Evolutionary conservation across 1,140 invertebrate species (phyloP), one percentile per base, ranked within the genome.

Genomic region (Drosophila sulfurigaster): DNA sequence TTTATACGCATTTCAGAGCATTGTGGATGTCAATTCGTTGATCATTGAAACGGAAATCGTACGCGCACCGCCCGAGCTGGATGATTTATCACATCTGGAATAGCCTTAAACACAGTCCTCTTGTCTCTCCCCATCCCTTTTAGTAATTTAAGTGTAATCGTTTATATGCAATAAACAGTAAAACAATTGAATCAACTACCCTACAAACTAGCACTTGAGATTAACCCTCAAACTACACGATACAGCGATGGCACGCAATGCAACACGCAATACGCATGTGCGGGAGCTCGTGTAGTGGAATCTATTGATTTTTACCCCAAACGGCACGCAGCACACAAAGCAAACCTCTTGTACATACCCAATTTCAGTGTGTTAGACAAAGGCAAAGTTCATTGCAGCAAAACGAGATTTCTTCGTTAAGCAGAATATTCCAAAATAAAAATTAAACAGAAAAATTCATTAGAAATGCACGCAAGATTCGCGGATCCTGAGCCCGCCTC

Each of bases 31-130:
- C 57, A 91, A 71, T 79, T 87, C 91, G 13, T 73, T 92, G 62
- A 92, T 92, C 52, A 92, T 92, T 79, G 91, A 92, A 74, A 91
- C 91, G 62, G 91, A 92, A 77, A 76, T 91, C 32, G 79, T 91
- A 45, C 85, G 91, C 43, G 75, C 71, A 28, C 85, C 91, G 57
- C 91, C 91, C 41, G 85, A 88, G 62, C 76, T 79, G 65, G 91
- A 92, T 74, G 91, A 92, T 78, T 79, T 92, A 48, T 88, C 91
- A 38, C 91, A 92, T 79, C 75, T 92, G 85, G 91, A 92, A 56
- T 91, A 81, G 71, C 46, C 66, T 70, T 69, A 69, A 28, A 5
- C 32, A 35, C 67, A 30, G n/a, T 30, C 25, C 52, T 25, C 7
- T 10, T 25, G 28, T 8, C 15, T 51, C 38, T 5, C 28, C 25